These are phyloP conservation scores for Amyelois transitella DNA, from an alignment of 1,140 invertebrate genomes.

Conservation along the genomic window DNA sequence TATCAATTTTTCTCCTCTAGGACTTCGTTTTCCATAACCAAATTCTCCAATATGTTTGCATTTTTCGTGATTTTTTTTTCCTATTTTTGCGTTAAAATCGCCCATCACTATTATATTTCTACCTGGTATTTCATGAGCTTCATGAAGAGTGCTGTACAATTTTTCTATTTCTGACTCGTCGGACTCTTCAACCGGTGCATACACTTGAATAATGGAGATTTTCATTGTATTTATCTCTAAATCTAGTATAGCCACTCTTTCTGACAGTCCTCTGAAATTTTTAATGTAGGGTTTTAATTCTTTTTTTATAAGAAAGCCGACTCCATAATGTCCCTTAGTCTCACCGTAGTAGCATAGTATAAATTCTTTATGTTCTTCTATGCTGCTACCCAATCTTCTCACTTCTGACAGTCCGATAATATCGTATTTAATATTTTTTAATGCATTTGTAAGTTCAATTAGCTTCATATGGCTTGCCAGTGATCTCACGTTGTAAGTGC, in stretches of 20 bases:
- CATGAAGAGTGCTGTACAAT: slow-evolving; percentile 1
- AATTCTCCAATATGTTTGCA: slow-evolving; percentile 6
- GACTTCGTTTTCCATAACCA: slow-evolving; percentile 12
- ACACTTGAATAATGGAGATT: slow-evolving; percentile 5
- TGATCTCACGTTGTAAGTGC: slow-evolving; percentile 11
- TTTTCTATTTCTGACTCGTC: slow-evolving; percentile 6
- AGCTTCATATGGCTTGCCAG: not conserved
- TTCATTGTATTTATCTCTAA: not conserved
- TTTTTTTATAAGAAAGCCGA: slow-evolving; percentile 13
- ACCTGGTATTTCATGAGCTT: not conserved
- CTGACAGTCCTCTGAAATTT: slow-evolving; percentile 3
- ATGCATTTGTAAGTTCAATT: not conserved
- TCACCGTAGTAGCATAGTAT: slow-evolving; percentile 8
- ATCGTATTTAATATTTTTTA: slow-evolving; percentile 4
- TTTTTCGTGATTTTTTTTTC: slow-evolving; percentile 5
- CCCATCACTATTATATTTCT: slow-evolving; percentile 9
- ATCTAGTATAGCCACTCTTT: slow-evolving; percentile 5
- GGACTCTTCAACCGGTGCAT: slow-evolving; percentile 6
- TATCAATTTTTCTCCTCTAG: slow-evolving; percentile 13
- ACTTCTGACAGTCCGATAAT: slow-evolving; percentile 6
- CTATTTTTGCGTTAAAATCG: slow-evolving; percentile 17
- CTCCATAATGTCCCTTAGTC: slow-evolving; percentile 6
- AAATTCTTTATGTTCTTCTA: slow-evolving; percentile 7
- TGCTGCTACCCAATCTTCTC: slow-evolving; percentile 1
- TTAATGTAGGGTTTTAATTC: not conserved